Percentiles rank a stretch among this genome's conserved stretches.
Evolutionary conservation across 2,797 vertebrate genomes (phyloP).

Genomic region (Syndactyla subalaris): DNA sequence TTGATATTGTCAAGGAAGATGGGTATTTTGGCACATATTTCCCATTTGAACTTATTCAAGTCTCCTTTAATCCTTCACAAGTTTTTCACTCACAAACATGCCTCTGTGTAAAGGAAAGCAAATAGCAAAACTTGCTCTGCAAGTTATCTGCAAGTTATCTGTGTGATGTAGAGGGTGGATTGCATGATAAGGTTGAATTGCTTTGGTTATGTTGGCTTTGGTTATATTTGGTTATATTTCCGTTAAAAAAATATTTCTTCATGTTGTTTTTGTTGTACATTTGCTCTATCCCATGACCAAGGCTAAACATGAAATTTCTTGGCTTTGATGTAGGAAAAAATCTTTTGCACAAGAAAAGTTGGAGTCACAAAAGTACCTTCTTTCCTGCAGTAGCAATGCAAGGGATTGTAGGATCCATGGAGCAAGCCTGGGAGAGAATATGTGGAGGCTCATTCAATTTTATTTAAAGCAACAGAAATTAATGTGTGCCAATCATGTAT

Average conservation of each 20-base stretch:
- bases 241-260: neutral
- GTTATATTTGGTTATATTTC: neutral
- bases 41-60: neutral
- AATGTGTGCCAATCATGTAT: neutral
- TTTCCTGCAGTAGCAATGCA: neutral
- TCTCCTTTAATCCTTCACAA: neutral
- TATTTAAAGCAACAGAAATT: constrained; percentile 18
- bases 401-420: neutral
- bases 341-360: neutral
- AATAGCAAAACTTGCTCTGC: neutral
- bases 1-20: neutral
- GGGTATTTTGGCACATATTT: neutral
- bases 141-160: neutral
- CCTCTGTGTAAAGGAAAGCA: neutral
- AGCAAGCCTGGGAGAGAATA: neutral
- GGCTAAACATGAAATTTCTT: neutral
- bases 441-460: neutral
- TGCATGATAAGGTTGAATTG: neutral
- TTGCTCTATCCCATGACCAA: neutral
- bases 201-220: neutral
- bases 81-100: neutral
- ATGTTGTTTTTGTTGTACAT: neutral
- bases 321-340: neutral
- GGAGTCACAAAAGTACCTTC: neutral
- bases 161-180: neutral